Evolutionary conservation across 1,140 invertebrate species (phyloP).

Genomic region (Calephelis virginiensis): DNA sequence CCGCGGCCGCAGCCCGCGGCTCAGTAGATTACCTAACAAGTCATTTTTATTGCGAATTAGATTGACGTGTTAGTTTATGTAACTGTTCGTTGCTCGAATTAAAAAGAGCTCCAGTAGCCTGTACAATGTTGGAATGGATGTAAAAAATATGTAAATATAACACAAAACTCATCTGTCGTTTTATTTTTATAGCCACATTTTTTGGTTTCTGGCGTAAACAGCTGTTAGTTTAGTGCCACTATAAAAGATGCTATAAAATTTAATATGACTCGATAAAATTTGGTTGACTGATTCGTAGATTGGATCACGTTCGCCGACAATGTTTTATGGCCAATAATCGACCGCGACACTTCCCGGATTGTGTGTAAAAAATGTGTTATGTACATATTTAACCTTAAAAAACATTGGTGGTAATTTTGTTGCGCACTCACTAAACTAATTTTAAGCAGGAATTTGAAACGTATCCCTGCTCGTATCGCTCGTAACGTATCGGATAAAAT

Average conservation of each 20-base stretch:
- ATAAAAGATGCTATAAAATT: slow-evolving; percentile 46
- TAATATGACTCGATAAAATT: slow-evolving; percentile 44
- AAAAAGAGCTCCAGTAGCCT: slow-evolving; percentile 76
- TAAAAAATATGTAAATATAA: slow-evolving; percentile 77
- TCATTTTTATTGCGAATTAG: slow-evolving; percentile 75
- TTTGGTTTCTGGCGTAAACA: slow-evolving; percentile 50
- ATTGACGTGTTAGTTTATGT: slow-evolving; percentile 78
- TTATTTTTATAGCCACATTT: slow-evolving; percentile 51
- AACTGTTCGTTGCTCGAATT: slow-evolving; percentile 78
- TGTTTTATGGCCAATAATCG: not conserved
- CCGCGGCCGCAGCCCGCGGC: slow-evolving; percentile 53
- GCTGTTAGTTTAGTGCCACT: slow-evolving; percentile 29
- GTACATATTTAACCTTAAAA: too few relatives aligned
- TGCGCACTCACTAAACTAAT: too few relatives aligned
- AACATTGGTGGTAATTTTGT: too few relatives aligned
- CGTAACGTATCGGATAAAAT: too few relatives aligned
- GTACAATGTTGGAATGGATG: slow-evolving; percentile 78
- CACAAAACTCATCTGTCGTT: slow-evolving; percentile 67
- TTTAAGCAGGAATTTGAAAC: too few relatives aligned
- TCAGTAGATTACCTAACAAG: slow-evolving; percentile 70
- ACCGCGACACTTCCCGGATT: too few relatives aligned
- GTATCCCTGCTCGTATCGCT: too few relatives aligned
- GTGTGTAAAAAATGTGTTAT: not conserved
- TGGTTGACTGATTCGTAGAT: slow-evolving; percentile 29
- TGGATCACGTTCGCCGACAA: slow-evolving; percentile 25